Conservation (phyloP, 2,113 vertebrate species). For the Platysteira castanea region DNA sequence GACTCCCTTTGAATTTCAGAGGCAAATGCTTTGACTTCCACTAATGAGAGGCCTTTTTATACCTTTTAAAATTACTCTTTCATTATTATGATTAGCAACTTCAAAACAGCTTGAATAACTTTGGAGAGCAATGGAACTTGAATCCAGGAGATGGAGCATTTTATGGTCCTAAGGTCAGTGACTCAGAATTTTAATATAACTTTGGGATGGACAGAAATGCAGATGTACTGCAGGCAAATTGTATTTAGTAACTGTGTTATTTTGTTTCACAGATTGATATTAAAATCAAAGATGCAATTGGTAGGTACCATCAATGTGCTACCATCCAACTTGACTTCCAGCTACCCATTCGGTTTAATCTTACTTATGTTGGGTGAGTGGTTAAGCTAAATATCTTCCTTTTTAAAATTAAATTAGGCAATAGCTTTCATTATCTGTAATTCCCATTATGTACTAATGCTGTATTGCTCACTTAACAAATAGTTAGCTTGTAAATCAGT, state of each 20-base stretch:
- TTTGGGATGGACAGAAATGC: not conserved
- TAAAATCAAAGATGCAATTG: conserved; percentile 91
- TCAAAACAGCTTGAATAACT: conserved; percentile 87
- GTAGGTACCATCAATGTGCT: conserved; percentile 93
- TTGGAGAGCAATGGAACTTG: conserved; percentile 88
- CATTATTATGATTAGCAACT: conserved; percentile 80
- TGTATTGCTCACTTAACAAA: not conserved
- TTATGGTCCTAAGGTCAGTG: conserved; percentile 93
- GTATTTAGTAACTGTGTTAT: not conserved
- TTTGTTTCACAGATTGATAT: conserved; percentile 87
- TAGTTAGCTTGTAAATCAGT: not conserved
- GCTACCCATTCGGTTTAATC: conserved; percentile 88
- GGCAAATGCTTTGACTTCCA: not conserved
- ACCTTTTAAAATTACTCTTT: not conserved
- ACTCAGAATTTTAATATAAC: not conserved
- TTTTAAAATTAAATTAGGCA: not conserved
- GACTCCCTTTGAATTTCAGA: not conserved
- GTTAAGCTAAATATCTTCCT: not conserved
- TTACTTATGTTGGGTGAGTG: conserved; percentile 91
- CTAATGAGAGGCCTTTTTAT: not conserved
- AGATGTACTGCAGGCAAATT: not conserved
- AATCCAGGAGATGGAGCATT: conserved; percentile 93
- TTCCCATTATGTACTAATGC: not conserved
- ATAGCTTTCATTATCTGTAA: not conserved
- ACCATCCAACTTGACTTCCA: conserved; percentile 97